Evolutionary conservation across 2,113 vertebrate genomes (phyloP).

Genomic region (Poecile atricapillus): DNA sequence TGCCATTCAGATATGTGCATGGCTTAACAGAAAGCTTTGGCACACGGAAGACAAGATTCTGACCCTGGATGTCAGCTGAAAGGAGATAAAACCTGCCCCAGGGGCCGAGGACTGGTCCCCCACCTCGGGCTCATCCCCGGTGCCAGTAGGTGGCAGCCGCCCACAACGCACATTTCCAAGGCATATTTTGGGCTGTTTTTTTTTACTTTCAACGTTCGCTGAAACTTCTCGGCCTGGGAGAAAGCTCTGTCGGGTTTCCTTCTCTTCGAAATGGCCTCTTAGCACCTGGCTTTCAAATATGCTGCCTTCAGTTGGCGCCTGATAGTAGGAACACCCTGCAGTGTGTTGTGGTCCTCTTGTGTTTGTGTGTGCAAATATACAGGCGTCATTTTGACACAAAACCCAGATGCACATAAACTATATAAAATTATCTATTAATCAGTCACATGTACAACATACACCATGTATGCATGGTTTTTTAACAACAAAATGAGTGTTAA

Average conservation of each 20-base stretch:
- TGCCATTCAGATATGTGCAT: neutral
- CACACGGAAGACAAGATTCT: neutral
- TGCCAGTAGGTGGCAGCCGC: conserved; percentile 76
- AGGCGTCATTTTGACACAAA: neutral
- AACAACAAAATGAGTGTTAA: neutral
- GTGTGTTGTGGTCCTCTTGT: neutral
- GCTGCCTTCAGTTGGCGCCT: neutral
- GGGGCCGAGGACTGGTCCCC: neutral
- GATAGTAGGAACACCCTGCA: neutral
- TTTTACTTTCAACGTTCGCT: neutral
- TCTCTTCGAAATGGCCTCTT: neutral
- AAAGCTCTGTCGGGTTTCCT: neutral
- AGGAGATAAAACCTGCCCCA: neutral
- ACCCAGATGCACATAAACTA: neutral
- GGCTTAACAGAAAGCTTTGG: neutral
- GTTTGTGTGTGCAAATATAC: too few relatives aligned
- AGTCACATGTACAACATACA: neutral
- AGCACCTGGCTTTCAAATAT: neutral
- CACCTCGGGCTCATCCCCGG: neutral
- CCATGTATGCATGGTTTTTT: neutral
- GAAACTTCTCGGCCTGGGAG: neutral
- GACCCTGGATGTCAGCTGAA: neutral
- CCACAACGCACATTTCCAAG: conserved; percentile 39
- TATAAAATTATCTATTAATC: neutral
- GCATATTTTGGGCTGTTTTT: rapidly evolving